Evolutionary conservation across 2,113 vertebrate species (phyloP).

Genomic region (Gracilinanus agilis): DNA sequence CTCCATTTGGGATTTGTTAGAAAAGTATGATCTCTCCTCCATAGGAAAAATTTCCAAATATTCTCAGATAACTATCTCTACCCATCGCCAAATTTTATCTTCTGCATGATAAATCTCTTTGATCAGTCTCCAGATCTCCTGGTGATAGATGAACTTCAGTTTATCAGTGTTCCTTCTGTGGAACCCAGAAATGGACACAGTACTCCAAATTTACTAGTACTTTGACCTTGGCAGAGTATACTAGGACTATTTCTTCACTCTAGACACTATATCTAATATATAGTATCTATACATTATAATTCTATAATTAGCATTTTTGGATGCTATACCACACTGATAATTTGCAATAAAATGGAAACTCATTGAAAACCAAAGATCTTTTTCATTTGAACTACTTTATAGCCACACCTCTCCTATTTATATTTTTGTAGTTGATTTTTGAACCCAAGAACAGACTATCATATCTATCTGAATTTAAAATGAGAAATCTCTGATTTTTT

Average conservation of each 20-base stretch:
- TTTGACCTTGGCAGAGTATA: background rate
- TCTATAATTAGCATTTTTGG: background rate
- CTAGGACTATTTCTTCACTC: background rate
- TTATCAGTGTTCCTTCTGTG: background rate
- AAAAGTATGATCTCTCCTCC: background rate
- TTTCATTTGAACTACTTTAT: background rate
- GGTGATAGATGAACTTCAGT: background rate
- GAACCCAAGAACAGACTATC: background rate
- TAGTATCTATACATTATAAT: too few relatives aligned
- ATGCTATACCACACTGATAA: background rate
- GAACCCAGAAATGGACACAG: background rate
- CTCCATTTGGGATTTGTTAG: background rate
- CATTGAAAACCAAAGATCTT: background rate
- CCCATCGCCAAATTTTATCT: background rate
- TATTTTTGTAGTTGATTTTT: background rate
- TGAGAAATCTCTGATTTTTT: background rate
- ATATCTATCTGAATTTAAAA: background rate
- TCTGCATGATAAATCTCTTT: constrained; percentile 15
- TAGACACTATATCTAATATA: background rate
- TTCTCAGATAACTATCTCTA: constrained; percentile 20
- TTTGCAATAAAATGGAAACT: background rate
- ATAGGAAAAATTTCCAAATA: constrained; percentile 12
- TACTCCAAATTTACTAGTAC: background rate
- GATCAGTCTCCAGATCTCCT: background rate
- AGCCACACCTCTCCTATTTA: background rate